Evolutionary conservation across 2,888 invertebrate species (phyloP).

Genomic region (Acrocera orbiculus): DNA sequence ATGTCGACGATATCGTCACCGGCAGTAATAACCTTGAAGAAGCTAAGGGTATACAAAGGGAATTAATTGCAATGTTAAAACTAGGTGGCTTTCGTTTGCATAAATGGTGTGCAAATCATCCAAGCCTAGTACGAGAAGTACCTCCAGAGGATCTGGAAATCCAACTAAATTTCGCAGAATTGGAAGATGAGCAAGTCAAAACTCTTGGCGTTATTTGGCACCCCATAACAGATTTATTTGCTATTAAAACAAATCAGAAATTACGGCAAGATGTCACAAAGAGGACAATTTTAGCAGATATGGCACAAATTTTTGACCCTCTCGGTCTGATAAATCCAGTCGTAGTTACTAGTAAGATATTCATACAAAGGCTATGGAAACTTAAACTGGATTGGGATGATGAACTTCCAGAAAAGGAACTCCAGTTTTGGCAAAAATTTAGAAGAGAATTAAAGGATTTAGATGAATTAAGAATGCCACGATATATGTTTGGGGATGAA

Average conservation of each 20-base stretch:
- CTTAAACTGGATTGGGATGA: background rate
- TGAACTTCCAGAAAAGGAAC: background rate
- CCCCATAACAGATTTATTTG: background rate
- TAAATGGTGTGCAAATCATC: background rate
- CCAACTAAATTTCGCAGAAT: background rate
- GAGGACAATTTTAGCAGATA: conserved; percentile 1
- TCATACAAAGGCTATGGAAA: background rate
- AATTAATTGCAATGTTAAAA: background rate
- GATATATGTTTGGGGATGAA: background rate
- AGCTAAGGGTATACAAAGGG: background rate
- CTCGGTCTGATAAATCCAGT: conserved; percentile 2
- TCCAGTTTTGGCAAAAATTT: background rate
- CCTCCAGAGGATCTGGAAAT: background rate
- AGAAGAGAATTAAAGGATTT: background rate
- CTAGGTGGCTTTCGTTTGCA: background rate
- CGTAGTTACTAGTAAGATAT: background rate
- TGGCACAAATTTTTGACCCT: background rate
- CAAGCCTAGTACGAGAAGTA: background rate
- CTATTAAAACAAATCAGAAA: conserved; percentile 12
- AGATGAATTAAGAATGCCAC: background rate
- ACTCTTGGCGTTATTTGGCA: background rate
- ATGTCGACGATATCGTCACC: background rate
- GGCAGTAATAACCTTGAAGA: background rate
- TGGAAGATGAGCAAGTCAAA: background rate
- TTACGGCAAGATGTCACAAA: conserved; percentile 16